Evolutionary conservation across 2,888 invertebrate genomes (phyloP).

Genomic region (Octonoba sinensis): DNA sequence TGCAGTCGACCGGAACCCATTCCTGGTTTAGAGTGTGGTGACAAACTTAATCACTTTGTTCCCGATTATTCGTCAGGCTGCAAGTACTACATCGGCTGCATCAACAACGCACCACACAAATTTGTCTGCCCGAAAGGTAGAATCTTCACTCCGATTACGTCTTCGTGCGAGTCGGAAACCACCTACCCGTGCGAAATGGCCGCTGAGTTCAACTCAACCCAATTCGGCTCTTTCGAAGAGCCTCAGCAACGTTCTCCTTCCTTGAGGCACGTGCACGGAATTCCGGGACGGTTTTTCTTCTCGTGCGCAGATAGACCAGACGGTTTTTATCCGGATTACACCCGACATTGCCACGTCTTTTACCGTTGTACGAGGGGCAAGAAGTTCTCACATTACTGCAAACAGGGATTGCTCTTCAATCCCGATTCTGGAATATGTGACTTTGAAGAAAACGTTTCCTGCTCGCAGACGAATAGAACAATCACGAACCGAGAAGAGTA

Average conservation of each 20-base stretch:
- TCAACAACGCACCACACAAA: slow-evolving; percentile 33
- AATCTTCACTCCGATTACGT: slow-evolving; percentile 47
- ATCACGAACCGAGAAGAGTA: neutral
- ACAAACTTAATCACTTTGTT: slow-evolving; percentile 36
- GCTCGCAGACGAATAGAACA: slow-evolving; percentile 34
- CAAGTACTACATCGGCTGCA: slow-evolving; percentile 60
- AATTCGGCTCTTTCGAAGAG: slow-evolving; percentile 2
- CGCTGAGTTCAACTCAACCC: slow-evolving; percentile 9
- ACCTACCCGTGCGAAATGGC: slow-evolving; percentile 39
- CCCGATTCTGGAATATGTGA: slow-evolving; percentile 65
- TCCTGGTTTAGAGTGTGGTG: slow-evolving; percentile 33
- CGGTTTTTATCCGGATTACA: slow-evolving; percentile 66
- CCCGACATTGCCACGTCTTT: slow-evolving; percentile 66
- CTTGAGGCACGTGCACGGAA: slow-evolving; percentile 55
- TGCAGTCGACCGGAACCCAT: slow-evolving; percentile 50
- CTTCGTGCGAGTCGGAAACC: slow-evolving; percentile 39
- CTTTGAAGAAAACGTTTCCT: slow-evolving; percentile 66
- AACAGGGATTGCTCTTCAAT: slow-evolving; percentile 65
- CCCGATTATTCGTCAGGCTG: slow-evolving; percentile 59
- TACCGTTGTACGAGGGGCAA: slow-evolving; percentile 66
- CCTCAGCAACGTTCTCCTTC: neutral
- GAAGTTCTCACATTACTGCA: slow-evolving; percentile 66
- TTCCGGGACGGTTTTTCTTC: slow-evolving; percentile 56
- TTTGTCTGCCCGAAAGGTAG: slow-evolving; percentile 61
- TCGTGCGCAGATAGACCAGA: slow-evolving; percentile 63